A percentile compares a stretch with the other conserved stretches of the same genome.
Conservation (phyloP, 2,888 invertebrate genomes). For the Harmothoe impar region DNA sequence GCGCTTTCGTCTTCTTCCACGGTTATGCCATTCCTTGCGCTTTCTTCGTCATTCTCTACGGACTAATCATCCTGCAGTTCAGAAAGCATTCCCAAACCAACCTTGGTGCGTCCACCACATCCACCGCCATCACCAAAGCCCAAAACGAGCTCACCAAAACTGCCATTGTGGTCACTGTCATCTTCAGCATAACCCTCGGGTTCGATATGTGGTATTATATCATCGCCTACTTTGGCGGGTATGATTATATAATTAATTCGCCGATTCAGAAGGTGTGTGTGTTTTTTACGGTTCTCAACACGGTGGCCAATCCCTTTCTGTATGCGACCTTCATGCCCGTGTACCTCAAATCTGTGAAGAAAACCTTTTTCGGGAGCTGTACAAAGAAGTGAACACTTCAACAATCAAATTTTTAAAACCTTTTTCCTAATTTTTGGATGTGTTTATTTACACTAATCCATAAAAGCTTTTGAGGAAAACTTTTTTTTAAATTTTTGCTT, state of each 20-base stretch:
- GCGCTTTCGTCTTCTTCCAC: constrained; percentile 13
- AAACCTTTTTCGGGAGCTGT: background rate
- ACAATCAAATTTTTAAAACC: too few relatives aligned
- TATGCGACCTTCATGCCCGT: constrained; percentile 45
- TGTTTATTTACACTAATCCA: too few relatives aligned
- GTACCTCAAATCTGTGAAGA: background rate
- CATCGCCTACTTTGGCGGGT: background rate
- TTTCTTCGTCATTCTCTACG: constrained; percentile 49
- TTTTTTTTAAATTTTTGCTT: too few relatives aligned
- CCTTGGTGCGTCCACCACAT: background rate
- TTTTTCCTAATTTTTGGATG: too few relatives aligned
- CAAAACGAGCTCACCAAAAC: constrained; percentile 40
- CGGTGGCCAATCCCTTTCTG: constrained; percentile 37
- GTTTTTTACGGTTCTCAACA: constrained; percentile 34
- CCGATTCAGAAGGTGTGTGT: constrained; percentile 51
- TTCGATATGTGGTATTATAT: constrained; percentile 54
- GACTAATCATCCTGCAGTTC: background rate
- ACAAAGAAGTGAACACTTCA: background rate
- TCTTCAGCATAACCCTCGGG: constrained; percentile 24
- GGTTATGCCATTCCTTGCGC: constrained; percentile 25
- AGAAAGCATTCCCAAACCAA: background rate
- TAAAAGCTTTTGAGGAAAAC: too few relatives aligned
- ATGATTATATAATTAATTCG: constrained; percentile 28
- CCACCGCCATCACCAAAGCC: constrained; percentile 35
- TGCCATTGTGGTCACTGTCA: constrained; percentile 21